phyloP scores from a whole-genome alignment of 64 coral and sea anemone species.

The Dendronephthya gigantea region DNA sequence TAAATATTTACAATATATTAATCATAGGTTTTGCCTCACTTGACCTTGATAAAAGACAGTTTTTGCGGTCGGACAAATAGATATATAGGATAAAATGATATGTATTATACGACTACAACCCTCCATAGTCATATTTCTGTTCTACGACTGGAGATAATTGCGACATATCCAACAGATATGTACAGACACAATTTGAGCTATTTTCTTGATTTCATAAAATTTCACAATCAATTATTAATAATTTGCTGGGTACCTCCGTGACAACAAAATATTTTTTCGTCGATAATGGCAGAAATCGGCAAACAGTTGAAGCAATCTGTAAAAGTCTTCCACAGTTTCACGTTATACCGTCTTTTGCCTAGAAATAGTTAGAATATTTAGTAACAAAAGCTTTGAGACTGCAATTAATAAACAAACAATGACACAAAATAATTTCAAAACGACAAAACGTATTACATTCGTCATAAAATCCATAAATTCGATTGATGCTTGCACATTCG shows the following conservation, averaged over 20 bases:
- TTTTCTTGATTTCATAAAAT: background rate
- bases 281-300: conserved; percentile 85
- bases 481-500: conserved; percentile 98
- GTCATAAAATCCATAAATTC: conserved; percentile 99
- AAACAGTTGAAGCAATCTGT: conserved; percentile 98
- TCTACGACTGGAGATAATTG: too few species aligned
- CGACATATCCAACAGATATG: too few species aligned
- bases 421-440: background rate
- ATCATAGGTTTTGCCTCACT: too few species aligned
- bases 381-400: background rate
- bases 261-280: conserved; percentile 99
- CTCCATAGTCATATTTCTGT: too few species aligned
- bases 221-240: too few species aligned
- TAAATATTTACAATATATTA: too few species aligned
- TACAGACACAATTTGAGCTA: too few species aligned
- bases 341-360: conserved; percentile 99
- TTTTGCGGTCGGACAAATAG: too few species aligned
- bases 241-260: conserved; percentile 63
- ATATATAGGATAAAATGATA: too few species aligned
- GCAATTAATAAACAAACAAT: conserved; percentile 21
- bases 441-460: conserved; percentile 70
- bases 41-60: too few species aligned
- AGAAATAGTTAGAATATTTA: conserved; percentile 12
- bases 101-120: too few species aligned
- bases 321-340: conserved; percentile 98